These are phyloP conservation scores for Molossus alvarezi DNA, from an alignment of 2,797 vertebrate genomes.

Conservation along the genomic window DNA sequence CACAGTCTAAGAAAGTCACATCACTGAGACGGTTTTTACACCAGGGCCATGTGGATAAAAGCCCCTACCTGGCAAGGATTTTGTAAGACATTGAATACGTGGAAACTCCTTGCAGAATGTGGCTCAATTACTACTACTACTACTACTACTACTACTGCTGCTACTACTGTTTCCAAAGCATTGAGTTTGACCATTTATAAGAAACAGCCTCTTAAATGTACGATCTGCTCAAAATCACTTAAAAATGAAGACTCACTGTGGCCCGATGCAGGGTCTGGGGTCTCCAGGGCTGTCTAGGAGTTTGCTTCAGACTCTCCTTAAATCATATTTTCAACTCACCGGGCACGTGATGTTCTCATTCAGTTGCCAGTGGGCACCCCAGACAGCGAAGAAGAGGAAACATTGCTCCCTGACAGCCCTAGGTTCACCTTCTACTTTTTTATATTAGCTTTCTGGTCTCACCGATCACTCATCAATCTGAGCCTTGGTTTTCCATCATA, in stretches of 20 bases:
- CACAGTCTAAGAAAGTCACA: background rate
- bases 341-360: background rate
- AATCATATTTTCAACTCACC: background rate
- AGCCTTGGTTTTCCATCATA: background rate
- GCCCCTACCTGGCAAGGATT: background rate
- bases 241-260: background rate
- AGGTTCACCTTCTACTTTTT: background rate
- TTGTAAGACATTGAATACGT: background rate
- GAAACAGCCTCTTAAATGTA: conserved; percentile 6
- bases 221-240: background rate
- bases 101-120: background rate
- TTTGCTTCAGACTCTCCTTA: background rate
- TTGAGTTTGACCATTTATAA: background rate
- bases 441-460: background rate
- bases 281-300: background rate
- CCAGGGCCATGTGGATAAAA: background rate
- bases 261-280: too few relatives aligned
- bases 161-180: background rate
- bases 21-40: background rate
- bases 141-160: background rate
- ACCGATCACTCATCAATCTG: background rate
- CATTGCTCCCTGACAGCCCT: background rate
- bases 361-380: background rate
- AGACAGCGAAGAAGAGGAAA: background rate
- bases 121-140: background rate